Conservation (phyloP, 2,888 invertebrate genomes). For the Erannis defoliaria region DNA sequence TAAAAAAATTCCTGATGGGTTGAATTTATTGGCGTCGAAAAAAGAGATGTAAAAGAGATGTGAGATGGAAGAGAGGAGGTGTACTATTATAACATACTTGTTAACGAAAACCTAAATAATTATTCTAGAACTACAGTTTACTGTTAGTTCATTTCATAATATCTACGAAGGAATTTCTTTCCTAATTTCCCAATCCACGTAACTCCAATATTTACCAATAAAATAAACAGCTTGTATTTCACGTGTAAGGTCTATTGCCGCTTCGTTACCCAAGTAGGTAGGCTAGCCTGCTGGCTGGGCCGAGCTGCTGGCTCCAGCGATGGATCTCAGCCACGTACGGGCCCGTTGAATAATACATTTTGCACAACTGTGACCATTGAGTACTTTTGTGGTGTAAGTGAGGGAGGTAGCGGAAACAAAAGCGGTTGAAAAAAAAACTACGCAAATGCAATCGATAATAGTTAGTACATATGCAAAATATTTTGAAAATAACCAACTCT, state of each 20-base stretch:
- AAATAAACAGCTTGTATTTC: conserved; percentile 36
- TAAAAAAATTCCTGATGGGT: too few relatives aligned
- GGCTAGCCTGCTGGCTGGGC: conserved; percentile 8
- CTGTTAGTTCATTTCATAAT: neutral
- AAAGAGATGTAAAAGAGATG: too few relatives aligned
- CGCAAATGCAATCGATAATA: too few relatives aligned
- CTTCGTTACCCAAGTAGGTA: conserved; percentile 40
- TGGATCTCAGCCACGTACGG: conserved; percentile 54
- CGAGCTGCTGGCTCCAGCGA: conserved; percentile 42
- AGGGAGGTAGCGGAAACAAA: conserved; percentile 38
- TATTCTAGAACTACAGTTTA: neutral
- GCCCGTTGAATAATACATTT: conserved; percentile 69
- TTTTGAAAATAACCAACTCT: too few relatives aligned
- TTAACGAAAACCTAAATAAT: neutral
- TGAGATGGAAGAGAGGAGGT: too few relatives aligned
- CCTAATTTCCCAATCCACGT: conserved; percentile 18
- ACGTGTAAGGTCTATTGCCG: conserved; percentile 28
- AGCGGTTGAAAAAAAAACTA: too few relatives aligned
- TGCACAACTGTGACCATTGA: conserved; percentile 63
- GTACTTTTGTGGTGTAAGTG: conserved; percentile 50
- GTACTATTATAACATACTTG: too few relatives aligned
- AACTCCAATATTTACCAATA: conserved; percentile 25
- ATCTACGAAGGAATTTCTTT: neutral
- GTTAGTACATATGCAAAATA: too few relatives aligned
- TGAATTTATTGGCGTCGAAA: too few relatives aligned